Evolutionary conservation across 1,140 invertebrate species (phyloP), one percentile per base, ranked within the genome.

Genomic region (Drosophila insularis): DNA sequence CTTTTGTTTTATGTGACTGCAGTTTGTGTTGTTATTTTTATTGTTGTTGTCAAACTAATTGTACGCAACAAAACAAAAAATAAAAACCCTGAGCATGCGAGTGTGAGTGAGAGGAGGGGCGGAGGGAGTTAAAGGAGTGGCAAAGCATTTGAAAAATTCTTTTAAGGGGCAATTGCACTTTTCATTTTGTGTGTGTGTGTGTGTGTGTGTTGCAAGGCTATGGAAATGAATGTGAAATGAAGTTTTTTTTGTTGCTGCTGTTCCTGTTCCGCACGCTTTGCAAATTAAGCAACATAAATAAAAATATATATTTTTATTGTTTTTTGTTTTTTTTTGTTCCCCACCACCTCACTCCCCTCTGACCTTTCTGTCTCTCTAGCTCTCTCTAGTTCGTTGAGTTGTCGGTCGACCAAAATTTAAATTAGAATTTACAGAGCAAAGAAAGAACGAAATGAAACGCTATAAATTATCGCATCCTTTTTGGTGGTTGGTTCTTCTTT

Each of bases 401-500:
- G 27, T 82, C 84, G 76, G 64, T 80, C 70, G 71, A 50, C 43
- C 43, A 74, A 90, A 90, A 90, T 90, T 90, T 85, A 90, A 90
- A 90, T 90, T 90, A 90, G 89, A 90, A 90, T 90, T 90, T 77
- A 85, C 69, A 63, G 53, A 73, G 35, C 53, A n/a, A 32, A 59
- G 58, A 67, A 21, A 59, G 53, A 66, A 46, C 8, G 68, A 90
- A 90, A 90, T 90, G 82, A 90, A 90, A 90, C 71, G 80, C 82
- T 75, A 90, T 90, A 90, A 90, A 90, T 90, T 90, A 90, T 90
- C 80, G 80, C 80, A 89, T 87, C 84, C 85, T 87, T 87, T 89
- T 80, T 76, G 84, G 84, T 82, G 84, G 84, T 87, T 76, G 70
- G 63, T 84, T 63, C 61, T 74, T 32, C 68, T 8, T 35, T 50